phyloP scores from a whole-genome alignment of 1,140 invertebrate species.

The Ptiloglossa arizonensis region DNA sequence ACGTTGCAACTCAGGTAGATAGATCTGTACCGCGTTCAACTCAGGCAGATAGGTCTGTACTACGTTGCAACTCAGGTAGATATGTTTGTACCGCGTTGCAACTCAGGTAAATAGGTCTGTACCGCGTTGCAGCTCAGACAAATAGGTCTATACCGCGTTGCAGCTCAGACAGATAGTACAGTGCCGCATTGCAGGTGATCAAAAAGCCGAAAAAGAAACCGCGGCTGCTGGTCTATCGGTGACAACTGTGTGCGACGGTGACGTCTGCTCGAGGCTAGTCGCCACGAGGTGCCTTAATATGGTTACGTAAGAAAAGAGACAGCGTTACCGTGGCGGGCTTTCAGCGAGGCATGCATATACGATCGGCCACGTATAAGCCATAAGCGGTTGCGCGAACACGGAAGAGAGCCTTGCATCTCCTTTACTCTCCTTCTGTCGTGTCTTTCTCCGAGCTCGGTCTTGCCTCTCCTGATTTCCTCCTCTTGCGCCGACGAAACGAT shows the following conservation, averaged over 20 bases:
- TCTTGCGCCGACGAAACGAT: neutral
- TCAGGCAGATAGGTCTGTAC: too few relatives aligned
- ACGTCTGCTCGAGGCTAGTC: slow-evolving; percentile 24
- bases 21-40: too few relatives aligned
- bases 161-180: neutral
- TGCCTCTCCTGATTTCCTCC: slow-evolving; percentile 29
- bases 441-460: neutral
- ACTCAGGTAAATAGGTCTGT: too few relatives aligned
- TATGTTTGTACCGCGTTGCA: too few relatives aligned
- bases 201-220: slow-evolving; percentile 37
- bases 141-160: too few relatives aligned
- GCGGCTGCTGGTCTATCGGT: neutral
- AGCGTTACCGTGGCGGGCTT: slow-evolving; percentile 53
- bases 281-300: slow-evolving; percentile 63
- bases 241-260: neutral
- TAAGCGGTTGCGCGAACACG: slow-evolving; percentile 74
- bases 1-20: too few relatives aligned
- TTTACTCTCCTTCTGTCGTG: slow-evolving; percentile 26
- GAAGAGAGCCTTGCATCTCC: slow-evolving; percentile 64
- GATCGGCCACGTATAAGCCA: slow-evolving; percentile 51
- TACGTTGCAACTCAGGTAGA: too few relatives aligned
- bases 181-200: slow-evolving; percentile 7
- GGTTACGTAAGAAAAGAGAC: slow-evolving; percentile 68
- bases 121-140: too few relatives aligned
- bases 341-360: slow-evolving; percentile 59